These are phyloP conservation scores for Scaptomyza montana DNA, from an alignment of 1,140 invertebrate genomes.

Conservation along the genomic window DNA sequence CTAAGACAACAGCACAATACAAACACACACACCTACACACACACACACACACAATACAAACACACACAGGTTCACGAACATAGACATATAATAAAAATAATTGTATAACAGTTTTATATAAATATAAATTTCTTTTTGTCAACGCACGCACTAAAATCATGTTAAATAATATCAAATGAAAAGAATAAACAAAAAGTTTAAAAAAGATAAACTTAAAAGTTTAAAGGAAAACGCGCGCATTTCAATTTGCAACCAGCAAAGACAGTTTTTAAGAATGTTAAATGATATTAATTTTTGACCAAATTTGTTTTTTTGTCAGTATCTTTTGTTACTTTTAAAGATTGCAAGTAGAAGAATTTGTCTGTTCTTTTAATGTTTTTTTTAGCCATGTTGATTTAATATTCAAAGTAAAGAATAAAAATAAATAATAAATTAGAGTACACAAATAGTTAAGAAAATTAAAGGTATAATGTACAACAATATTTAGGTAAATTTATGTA, in stretches of 20 bases:
- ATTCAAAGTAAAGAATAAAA: slow-evolving; percentile 45
- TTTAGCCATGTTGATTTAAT: no score
- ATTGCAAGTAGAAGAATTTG: slow-evolving; percentile 9
- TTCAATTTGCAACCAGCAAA: background rate
- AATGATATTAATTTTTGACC: background rate
- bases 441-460: slow-evolving; percentile 45
- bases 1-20: slow-evolving; percentile 12
- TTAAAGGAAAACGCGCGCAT: slow-evolving; percentile 24
- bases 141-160: slow-evolving; percentile 46
- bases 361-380: slow-evolving; percentile 14
- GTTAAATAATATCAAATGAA: slow-evolving; percentile 35
- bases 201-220: slow-evolving; percentile 18
- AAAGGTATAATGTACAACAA: slow-evolving; percentile 68
- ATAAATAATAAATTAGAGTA: slow-evolving; percentile 22
- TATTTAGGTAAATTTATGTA: slow-evolving; percentile 62
- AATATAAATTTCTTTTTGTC: background rate
- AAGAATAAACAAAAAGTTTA: slow-evolving; percentile 49
- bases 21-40: slow-evolving; percentile 15
- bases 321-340: slow-evolving; percentile 11
- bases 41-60: slow-evolving; percentile 12
- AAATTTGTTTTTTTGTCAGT: slow-evolving; percentile 1
- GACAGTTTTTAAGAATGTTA: background rate
- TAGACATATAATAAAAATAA: slow-evolving; percentile 31
- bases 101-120: slow-evolving; percentile 15
- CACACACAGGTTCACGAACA: slow-evolving; percentile 13